phyloP scores from a whole-genome alignment of 2,113 vertebrate species.

The Salvelinus namaycush region DNA sequence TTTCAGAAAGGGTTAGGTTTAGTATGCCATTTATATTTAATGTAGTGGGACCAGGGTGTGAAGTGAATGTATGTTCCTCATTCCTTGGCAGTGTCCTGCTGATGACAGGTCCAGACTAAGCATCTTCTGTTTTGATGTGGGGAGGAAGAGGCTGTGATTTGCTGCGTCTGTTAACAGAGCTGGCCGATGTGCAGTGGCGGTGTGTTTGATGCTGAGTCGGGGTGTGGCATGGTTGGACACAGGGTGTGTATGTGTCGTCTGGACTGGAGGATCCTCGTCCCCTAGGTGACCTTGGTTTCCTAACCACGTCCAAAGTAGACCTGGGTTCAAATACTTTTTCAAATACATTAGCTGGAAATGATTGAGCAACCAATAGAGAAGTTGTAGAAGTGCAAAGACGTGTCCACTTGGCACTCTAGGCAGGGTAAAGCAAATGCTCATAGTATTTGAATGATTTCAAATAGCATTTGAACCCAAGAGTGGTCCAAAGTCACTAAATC shows the following conservation, averaged over 20 bases:
- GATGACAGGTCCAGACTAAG: constrained; percentile 56
- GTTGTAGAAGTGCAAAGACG: too few species aligned
- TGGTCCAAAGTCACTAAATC: constrained; percentile 29
- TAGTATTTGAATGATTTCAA: too few species aligned
- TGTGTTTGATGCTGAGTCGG: constrained; percentile 28
- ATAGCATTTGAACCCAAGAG: too few species aligned
- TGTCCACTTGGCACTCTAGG: too few species aligned
- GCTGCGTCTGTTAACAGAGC: constrained; percentile 29
- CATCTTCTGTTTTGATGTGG: constrained; percentile 54
- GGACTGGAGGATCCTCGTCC: constrained; percentile 19
- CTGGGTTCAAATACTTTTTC: too few species aligned
- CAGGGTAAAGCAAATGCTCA: too few species aligned
- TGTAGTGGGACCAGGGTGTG: constrained; percentile 22
- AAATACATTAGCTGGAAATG: too few species aligned
- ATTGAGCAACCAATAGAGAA: too few species aligned
- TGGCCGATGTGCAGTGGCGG: not conserved
- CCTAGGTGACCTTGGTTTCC: constrained; percentile 27
- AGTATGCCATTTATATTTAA: constrained; percentile 58
- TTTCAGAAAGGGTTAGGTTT: constrained; percentile 21
- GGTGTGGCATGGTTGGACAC: constrained; percentile 5
- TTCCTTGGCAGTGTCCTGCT: constrained; percentile 20
- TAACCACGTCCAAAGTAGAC: not conserved
- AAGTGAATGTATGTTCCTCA: not conserved
- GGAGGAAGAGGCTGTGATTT: constrained; percentile 29
- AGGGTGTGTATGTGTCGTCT: not conserved